Evolutionary conservation across 2,797 vertebrate genomes (phyloP), one percentile per base, ranked within the genome.

Genomic region (Mionectes olivaceus): DNA sequence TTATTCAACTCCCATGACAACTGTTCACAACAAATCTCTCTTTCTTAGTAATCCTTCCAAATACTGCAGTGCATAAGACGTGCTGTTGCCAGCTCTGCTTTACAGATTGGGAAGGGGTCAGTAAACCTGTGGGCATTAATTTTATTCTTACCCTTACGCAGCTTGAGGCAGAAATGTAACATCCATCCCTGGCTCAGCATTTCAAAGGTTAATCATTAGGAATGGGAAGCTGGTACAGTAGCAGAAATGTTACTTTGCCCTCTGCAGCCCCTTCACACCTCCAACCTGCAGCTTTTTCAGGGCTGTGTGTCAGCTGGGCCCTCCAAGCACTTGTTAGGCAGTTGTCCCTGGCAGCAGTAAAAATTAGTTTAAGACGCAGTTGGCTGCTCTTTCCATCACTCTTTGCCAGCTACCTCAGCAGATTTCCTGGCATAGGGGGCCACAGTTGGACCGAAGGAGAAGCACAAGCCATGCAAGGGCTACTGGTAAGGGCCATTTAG

Each of bases 351-450:
- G 39, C 78, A 90, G 53, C 46, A 73, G 80, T 28, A 81, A 69
- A 89, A 81, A 80, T 77, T 33, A 82, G 43, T 89, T 77, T 89
- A 78, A 50, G 87, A 93, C 64, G 21, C 64, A 92, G 25, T 8
- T 94, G 90, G 88, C 91, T 74, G 61, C 52, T 44, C 39, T 56
- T 75, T 53, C 32, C 12, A n/a, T 19, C 1, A 2, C 32, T 88
- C 46, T 76, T 46, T 86, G 92, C 86, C 89, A 95, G 3, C 1
- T 5, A 63, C 33, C 44, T 56, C 69, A 65, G 91, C 68, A 94
- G 69, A 68, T 46, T 90, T 75, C 50, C 71, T 83, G 89, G 53
- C 80, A 53, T 7, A 21, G 15, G 1, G 14, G 70, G 33, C 25
- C 46, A 47, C 49, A 37, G 59, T 1, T 19, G 4, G 67, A 41